Conservation (phyloP, 2,888 invertebrate genomes). For the Pristionchus mayeri region DNA sequence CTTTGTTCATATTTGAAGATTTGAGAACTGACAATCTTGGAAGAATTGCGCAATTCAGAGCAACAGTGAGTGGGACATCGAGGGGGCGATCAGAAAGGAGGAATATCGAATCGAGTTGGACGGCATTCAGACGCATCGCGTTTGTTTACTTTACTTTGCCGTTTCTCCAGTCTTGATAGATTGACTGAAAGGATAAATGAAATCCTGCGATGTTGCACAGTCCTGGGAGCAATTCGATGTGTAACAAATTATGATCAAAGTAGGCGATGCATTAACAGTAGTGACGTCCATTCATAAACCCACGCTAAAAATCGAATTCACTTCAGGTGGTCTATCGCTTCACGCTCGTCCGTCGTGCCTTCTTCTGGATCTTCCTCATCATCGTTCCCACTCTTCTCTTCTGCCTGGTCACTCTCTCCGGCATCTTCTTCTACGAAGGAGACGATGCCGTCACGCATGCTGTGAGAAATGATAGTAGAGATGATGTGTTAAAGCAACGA, state of each 20-base stretch:
- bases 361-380: slow-evolving; percentile 10
- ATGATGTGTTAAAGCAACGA: too few relatives aligned
- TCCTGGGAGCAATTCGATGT: background rate
- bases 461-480: too few relatives aligned
- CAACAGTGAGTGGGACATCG: background rate
- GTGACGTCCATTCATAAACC: too few relatives aligned
- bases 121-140: background rate
- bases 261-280: too few relatives aligned
- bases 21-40: too few relatives aligned
- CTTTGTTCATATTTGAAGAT: too few relatives aligned
- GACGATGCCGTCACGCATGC: background rate
- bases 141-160: background rate
- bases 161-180: background rate
- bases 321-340: background rate
- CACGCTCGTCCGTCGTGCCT: background rate
- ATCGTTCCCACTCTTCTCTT: slow-evolving; percentile 5
- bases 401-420: background rate
- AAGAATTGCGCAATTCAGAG: too few relatives aligned
- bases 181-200: background rate
- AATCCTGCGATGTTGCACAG: background rate
- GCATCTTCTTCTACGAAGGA: background rate
- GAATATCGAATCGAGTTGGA: background rate
- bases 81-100: background rate
- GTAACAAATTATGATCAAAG: too few relatives aligned
- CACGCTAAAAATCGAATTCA: too few relatives aligned